phyloP scores from a whole-genome alignment of 2,888 invertebrate genomes.

The Drosophila macrospina region DNA sequence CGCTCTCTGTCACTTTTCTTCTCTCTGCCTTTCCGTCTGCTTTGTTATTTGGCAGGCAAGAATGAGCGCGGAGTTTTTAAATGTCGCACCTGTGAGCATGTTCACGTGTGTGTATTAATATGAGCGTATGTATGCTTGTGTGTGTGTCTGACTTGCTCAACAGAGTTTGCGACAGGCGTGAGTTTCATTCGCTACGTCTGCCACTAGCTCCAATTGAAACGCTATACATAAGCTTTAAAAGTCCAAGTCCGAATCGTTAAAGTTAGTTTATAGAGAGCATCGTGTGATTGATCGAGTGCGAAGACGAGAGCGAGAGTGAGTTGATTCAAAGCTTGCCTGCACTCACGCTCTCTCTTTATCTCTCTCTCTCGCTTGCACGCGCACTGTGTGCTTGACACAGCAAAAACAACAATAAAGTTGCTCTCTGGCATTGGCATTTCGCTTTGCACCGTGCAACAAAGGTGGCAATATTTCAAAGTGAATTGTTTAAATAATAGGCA shows the following conservation, averaged over 20 bases:
- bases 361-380: not conserved
- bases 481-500: conserved; percentile 3
- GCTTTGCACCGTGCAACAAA: conserved; percentile 37
- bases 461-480: not conserved
- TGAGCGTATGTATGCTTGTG: not conserved
- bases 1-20: conserved; percentile 1
- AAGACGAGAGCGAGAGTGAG: conserved; percentile 4
- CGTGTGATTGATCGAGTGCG: conserved; percentile 31
- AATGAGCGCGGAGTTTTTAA: conserved; percentile 38
- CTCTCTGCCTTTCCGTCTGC: conserved; percentile 10
- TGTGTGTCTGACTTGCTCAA: conserved; percentile 23
- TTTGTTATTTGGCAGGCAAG: conserved; percentile 9
- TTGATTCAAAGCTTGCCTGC: conserved; percentile 22
- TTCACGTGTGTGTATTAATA: not conserved
- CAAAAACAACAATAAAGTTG: conserved; percentile 20
- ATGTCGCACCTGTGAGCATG: conserved; percentile 45
- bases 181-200: conserved; percentile 27
- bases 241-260: conserved; percentile 21
- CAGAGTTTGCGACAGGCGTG: conserved; percentile 14
- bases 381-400: not conserved
- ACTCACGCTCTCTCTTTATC: not conserved
- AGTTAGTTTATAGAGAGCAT: conserved; percentile 26
- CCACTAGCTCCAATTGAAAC: conserved; percentile 20
- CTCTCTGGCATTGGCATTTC: conserved; percentile 31
- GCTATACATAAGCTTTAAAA: conserved; percentile 20